Percentiles rank a stretch among this genome's conserved stretches.
phyloP scores from a whole-genome alignment of 2,888 invertebrate species.

The Erannis defoliaria region DNA sequence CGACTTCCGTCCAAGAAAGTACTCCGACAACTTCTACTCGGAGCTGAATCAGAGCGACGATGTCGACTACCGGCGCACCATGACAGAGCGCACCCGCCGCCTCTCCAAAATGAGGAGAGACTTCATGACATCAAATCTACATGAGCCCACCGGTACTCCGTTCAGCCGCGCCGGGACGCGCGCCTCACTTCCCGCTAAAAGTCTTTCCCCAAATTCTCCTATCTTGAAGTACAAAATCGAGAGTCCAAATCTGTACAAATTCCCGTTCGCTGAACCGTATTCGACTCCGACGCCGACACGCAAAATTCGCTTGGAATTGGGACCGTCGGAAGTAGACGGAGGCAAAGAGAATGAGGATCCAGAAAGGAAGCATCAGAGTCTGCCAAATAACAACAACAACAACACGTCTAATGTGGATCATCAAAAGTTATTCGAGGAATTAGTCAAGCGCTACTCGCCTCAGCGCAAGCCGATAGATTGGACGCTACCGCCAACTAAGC shows the following conservation, averaged over 20 bases:
- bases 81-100: slow-evolving; percentile 77
- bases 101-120: slow-evolving; percentile 78
- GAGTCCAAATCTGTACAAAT: slow-evolving; percentile 81
- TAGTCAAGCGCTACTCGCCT: slow-evolving; percentile 80
- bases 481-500: slow-evolving; percentile 79
- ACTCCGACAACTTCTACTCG: slow-evolving; percentile 80
- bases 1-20: slow-evolving; percentile 79
- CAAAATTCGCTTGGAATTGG: slow-evolving; percentile 69
- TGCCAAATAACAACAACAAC: slow-evolving; percentile 60
- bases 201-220: slow-evolving; percentile 54
- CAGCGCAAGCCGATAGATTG: slow-evolving; percentile 80
- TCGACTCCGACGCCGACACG: slow-evolving; percentile 78
- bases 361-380: slow-evolving; percentile 66
- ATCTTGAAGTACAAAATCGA: slow-evolving; percentile 75
- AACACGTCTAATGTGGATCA: slow-evolving; percentile 70
- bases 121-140: slow-evolving; percentile 78
- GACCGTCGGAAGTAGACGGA: slow-evolving; percentile 60
- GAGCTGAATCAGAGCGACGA: slow-evolving; percentile 79
- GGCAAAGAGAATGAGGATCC: slow-evolving; percentile 74
- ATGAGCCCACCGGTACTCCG: slow-evolving; percentile 73
- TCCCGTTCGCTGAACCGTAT: slow-evolving; percentile 83
- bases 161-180: slow-evolving; percentile 73
- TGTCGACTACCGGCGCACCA: slow-evolving; percentile 77
- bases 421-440: slow-evolving; percentile 78
- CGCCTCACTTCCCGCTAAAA: slow-evolving; percentile 74